Percentiles rank a stretch among this genome's conserved stretches.
These are phyloP conservation scores for Epicauta chinensis DNA, from an alignment of 1,140 invertebrate species.

Conservation along the genomic window DNA sequence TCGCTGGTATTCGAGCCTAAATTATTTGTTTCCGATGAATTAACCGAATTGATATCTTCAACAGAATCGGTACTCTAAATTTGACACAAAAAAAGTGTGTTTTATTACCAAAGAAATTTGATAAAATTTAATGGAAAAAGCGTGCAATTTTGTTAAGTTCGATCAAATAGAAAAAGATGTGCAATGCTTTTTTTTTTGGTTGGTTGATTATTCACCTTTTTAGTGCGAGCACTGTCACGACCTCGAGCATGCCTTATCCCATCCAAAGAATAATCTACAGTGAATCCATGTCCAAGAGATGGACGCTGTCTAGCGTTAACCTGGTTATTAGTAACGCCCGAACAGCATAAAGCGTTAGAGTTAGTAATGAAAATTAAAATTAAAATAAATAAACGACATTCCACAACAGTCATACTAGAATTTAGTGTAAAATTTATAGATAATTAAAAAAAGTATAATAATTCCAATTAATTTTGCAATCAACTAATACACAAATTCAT, in stretches of 20 bases:
- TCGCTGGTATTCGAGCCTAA: conserved; percentile 58
- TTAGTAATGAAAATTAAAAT: conserved; percentile 36
- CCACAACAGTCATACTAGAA: not conserved
- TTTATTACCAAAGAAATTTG: not conserved
- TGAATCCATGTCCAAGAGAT: conserved; percentile 43
- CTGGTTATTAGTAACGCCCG: conserved; percentile 36
- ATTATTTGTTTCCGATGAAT: conserved; percentile 61
- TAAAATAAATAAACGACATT: conserved; percentile 16
- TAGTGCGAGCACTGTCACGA: conserved; percentile 42
- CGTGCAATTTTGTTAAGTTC: conserved; percentile 3
- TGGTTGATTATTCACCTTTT: conserved; percentile 31
- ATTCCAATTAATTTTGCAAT: not conserved
- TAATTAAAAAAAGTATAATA: not conserved
- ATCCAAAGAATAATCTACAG: conserved; percentile 45
- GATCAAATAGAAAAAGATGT: conserved; percentile 14
- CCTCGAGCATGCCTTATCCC: conserved; percentile 43
- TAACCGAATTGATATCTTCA: conserved; percentile 62
- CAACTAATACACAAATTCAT: not conserved
- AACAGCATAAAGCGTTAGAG: no score
- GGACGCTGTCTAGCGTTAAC: conserved; percentile 43
- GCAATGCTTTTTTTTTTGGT: not conserved
- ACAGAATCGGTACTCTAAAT: conserved; percentile 71
- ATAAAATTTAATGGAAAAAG: conserved; percentile 1
- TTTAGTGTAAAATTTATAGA: not conserved
- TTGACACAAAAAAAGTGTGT: not conserved